phyloP scores from a whole-genome alignment of 92 coral and sea anemone genomes.

The Zoanthus sansibaricus region DNA sequence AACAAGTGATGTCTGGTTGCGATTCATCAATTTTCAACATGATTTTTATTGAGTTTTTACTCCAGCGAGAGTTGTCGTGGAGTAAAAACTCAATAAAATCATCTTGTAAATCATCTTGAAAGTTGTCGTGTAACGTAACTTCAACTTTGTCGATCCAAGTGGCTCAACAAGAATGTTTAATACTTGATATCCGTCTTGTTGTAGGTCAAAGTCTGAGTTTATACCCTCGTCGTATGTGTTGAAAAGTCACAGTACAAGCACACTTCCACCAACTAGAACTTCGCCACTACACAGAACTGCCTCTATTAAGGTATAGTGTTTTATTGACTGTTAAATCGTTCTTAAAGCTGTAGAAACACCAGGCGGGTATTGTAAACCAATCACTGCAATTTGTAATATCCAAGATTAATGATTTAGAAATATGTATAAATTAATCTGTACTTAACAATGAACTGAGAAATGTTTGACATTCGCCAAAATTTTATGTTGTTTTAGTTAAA shows the following conservation, averaged over 20 bases:
- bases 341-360: too few relatives aligned
- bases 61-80: too few relatives aligned
- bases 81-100: too few relatives aligned
- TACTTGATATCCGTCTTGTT: neutral
- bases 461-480: neutral
- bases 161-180: neutral
- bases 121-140: neutral
- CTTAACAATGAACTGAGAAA: neutral
- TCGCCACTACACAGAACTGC: conserved; percentile 34
- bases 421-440: too few relatives aligned
- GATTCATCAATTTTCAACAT: too few relatives aligned
- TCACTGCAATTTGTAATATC: too few relatives aligned
- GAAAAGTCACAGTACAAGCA: conserved; percentile 36
- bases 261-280: conserved; percentile 12
- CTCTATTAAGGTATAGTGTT: conserved; percentile 4
- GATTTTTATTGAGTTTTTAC: too few relatives aligned
- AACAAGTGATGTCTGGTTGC: too few relatives aligned
- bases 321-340: neutral
- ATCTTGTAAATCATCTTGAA: too few relatives aligned
- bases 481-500: conserved; percentile 63
- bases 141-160: neutral
- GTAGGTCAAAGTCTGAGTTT: conserved; percentile 39
- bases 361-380: too few relatives aligned
- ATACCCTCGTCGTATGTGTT: conserved; percentile 16
- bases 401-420: too few relatives aligned